Percentiles rank a stretch among this genome's conserved stretches.
Evolutionary conservation across 2,113 vertebrate species (phyloP).

Genomic region (Parus major): DNA sequence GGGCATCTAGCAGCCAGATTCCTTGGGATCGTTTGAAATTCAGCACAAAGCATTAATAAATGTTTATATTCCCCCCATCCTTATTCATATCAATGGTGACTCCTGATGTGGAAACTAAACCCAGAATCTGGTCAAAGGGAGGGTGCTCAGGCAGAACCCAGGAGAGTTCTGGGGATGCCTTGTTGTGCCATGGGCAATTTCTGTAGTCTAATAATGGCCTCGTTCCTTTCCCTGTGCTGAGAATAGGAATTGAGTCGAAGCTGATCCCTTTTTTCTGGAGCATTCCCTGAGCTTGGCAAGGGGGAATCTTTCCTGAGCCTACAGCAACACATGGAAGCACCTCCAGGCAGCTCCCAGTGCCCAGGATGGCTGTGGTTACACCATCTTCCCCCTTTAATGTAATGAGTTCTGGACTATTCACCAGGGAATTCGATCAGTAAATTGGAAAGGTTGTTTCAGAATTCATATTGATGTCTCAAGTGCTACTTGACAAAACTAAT

Average conservation of each 20-base stretch:
- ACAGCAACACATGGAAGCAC: not conserved
- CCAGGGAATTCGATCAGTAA: not conserved
- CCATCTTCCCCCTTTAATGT: not conserved
- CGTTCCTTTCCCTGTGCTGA: not conserved
- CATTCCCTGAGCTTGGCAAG: not conserved
- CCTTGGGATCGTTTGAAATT: not conserved
- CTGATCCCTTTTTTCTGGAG: not conserved
- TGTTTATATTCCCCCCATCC: not conserved
- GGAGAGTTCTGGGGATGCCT: not conserved
- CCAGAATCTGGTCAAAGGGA: not conserved
- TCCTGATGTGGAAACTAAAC: not conserved
- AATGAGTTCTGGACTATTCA: not conserved
- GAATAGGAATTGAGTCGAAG: not conserved
- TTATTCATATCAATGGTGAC: not conserved
- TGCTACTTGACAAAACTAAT: not conserved
- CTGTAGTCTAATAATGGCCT: no score
- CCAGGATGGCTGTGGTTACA: not conserved
- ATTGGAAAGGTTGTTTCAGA: not conserved
- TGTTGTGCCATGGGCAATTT: not conserved
- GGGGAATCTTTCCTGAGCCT: not conserved
- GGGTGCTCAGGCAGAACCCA: not conserved
- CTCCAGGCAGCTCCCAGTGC: no score
- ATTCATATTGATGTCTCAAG: not conserved
- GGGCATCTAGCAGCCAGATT: not conserved
- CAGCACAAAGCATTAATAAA: conserved; percentile 21